A percentile compares a stretch with the other conserved stretches of the same genome.
phyloP scores from a whole-genome alignment of 2,113 vertebrate species.

The Phyllopteryx taeniolatus region DNA sequence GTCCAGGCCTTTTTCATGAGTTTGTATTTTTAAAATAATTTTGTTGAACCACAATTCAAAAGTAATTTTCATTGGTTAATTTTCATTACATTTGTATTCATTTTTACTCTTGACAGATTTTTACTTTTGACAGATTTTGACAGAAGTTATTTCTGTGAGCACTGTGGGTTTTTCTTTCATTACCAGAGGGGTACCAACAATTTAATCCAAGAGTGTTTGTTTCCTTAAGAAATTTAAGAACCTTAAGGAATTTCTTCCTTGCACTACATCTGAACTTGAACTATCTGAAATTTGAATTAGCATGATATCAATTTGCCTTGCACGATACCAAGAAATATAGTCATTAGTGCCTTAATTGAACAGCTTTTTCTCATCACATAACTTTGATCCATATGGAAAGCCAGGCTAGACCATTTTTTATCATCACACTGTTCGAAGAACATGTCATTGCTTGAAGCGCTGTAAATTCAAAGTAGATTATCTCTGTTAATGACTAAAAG shows the following conservation, averaged over 20 bases:
- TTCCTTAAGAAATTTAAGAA: not conserved
- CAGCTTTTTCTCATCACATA: not conserved
- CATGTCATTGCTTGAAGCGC: constrained; percentile 15
- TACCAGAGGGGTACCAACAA: too few species aligned
- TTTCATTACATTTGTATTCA: too few species aligned
- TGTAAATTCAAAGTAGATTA: constrained; percentile 38
- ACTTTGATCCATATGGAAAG: constrained; percentile 16
- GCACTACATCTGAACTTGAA: not conserved
- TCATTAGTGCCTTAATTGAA: not conserved
- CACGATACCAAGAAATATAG: not conserved
- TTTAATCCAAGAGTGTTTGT: too few species aligned
- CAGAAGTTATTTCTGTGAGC: too few species aligned
- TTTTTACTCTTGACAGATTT: too few species aligned
- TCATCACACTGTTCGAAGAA: constrained; percentile 26
- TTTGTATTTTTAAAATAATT: too few species aligned
- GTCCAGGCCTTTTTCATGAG: too few species aligned
- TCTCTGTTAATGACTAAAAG: constrained; percentile 31
- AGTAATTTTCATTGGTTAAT: too few species aligned
- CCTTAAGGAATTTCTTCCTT: not conserved
- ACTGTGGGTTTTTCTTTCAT: too few species aligned
- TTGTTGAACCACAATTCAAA: too few species aligned
- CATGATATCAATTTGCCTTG: not conserved
- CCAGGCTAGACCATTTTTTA: constrained; percentile 22
- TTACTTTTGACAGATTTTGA: too few species aligned
- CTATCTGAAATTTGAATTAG: constrained; percentile 2